These are phyloP conservation scores for Porites lobata DNA, from an alignment of 92 coral and sea anemone species.

Conservation along the genomic window DNA sequence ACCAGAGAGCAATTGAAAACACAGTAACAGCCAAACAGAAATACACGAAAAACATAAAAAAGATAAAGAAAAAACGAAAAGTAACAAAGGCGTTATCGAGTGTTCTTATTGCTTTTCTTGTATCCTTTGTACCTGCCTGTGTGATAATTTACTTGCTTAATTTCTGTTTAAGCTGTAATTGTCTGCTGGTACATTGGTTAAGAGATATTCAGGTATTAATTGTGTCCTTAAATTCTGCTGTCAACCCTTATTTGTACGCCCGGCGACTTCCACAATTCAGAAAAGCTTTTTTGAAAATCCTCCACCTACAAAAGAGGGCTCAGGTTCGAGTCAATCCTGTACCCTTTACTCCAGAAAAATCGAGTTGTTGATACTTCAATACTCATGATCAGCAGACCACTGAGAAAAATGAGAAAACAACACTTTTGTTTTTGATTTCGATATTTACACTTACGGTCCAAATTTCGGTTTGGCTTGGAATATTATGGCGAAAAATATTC, in stretches of 20 bases:
- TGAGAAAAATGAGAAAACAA: too few relatives aligned
- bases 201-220: conserved; percentile 81
- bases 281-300: conserved; percentile 43
- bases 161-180: conserved; percentile 75
- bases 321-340: too few relatives aligned
- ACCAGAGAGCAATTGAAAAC: conserved; percentile 35
- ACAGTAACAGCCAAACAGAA: conserved; percentile 47
- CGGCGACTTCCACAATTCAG: conserved; percentile 78
- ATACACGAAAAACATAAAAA: conserved; percentile 62
- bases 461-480: too few relatives aligned
- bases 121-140: conserved; percentile 80
- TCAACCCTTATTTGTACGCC: conserved; percentile 83
- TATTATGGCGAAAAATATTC: too few relatives aligned
- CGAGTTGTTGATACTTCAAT: too few relatives aligned
- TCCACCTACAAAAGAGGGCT: not conserved
- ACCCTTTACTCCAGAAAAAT: too few relatives aligned
- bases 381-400: too few relatives aligned
- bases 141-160: conserved; percentile 74
- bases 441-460: too few relatives aligned
- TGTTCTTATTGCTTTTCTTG: conserved; percentile 70
- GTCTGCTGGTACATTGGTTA: conserved; percentile 78
- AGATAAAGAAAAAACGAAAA: conserved; percentile 61
- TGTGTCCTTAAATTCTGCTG: conserved; percentile 67
- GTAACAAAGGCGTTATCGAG: conserved; percentile 64
- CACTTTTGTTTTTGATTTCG: too few relatives aligned